Percentiles rank a stretch among this genome's conserved stretches.
Evolutionary conservation across 2,797 vertebrate genomes (phyloP).

Genomic region (Liasis olivaceus): DNA sequence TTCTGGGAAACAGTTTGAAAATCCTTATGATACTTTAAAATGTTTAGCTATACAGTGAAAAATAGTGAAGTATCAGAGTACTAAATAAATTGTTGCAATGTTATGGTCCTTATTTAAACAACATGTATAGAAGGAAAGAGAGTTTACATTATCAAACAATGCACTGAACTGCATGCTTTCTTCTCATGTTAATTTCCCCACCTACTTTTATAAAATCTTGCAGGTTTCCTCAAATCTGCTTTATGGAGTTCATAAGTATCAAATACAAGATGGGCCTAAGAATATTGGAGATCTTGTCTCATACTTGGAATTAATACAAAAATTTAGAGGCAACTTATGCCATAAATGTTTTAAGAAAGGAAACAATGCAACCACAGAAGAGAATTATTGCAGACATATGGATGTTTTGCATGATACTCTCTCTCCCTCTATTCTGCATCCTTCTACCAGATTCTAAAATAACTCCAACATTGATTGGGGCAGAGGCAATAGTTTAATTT

Average conservation of each 20-base stretch:
- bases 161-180: neutral
- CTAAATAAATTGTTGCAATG: neutral
- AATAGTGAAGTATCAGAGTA: neutral
- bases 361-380: neutral
- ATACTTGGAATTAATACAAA: neutral
- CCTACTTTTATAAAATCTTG: neutral
- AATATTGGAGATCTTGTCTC: neutral
- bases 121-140: neutral
- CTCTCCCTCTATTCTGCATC: neutral
- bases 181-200: neutral
- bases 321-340: neutral
- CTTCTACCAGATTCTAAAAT: neutral
- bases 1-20: neutral
- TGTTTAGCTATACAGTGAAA: neutral
- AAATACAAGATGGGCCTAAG: neutral
- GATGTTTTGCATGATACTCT: neutral
- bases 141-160: neutral
- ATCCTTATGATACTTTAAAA: neutral
- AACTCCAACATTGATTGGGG: neutral
- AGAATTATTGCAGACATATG: neutral
- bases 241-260: neutral
- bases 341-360: neutral
- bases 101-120: neutral
- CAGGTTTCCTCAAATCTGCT: neutral
- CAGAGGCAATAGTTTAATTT: neutral